phyloP scores from a whole-genome alignment of 2,888 invertebrate species.

The Napeogenes inachia region DNA sequence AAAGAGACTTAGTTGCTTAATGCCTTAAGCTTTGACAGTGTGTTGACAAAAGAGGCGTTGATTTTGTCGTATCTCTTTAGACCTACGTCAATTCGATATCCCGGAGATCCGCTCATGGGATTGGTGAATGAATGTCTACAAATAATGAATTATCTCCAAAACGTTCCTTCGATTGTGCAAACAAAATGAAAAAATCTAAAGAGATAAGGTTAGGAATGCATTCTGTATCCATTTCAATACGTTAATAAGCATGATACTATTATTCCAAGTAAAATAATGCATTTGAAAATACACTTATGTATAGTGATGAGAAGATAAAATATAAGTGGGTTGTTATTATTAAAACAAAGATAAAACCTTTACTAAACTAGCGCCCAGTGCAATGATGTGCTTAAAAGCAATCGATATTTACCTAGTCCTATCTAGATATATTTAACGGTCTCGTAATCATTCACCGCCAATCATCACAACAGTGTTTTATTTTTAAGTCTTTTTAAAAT shows the following conservation, averaged over 20 bases:
- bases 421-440: not conserved
- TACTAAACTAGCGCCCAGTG: constrained; percentile 11
- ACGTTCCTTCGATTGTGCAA: constrained; percentile 57
- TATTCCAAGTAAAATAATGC: constrained; percentile 42
- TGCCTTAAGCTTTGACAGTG: constrained; percentile 15
- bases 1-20: constrained; percentile 46
- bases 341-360: constrained; percentile 17
- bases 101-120: constrained; percentile 38
- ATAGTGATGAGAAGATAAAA: constrained; percentile 22
- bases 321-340: constrained; percentile 15
- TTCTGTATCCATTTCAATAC: constrained; percentile 38
- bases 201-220: constrained; percentile 33
- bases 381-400: constrained; percentile 4
- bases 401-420: not conserved
- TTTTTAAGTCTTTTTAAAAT: too few relatives aligned
- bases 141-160: constrained; percentile 57
- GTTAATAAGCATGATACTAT: constrained; percentile 44
- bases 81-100: constrained; percentile 35
- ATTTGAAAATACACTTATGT: constrained; percentile 22
- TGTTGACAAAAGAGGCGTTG: constrained; percentile 34
- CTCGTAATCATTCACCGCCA: too few relatives aligned
- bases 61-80: constrained; percentile 35
- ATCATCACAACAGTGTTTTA: too few relatives aligned
- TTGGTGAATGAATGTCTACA: constrained; percentile 65
- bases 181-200: constrained; percentile 49